phyloP scores from a whole-genome alignment of 2,113 vertebrate species.

The Sprattus sprattus region DNA sequence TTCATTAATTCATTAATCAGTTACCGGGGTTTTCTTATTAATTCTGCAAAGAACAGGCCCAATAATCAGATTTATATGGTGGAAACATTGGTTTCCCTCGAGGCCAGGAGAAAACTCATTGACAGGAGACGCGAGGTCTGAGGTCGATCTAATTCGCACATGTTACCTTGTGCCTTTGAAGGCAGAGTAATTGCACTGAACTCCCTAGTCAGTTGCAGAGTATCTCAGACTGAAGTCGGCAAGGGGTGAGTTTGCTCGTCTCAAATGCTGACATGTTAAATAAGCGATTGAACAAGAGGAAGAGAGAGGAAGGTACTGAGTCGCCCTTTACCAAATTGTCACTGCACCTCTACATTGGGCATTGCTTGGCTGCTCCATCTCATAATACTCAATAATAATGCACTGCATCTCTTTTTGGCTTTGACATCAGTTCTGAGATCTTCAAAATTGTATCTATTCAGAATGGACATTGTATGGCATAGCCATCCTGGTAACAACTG shows the following conservation, averaged over 20 bases:
- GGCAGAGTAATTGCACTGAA: background rate
- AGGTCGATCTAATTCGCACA: constrained; percentile 7
- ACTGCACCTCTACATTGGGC: background rate
- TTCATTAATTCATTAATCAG: background rate
- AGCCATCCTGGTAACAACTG: background rate
- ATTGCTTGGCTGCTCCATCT: background rate
- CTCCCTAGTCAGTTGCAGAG: background rate
- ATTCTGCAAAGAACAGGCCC: background rate
- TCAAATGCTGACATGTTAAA: constrained; percentile 1
- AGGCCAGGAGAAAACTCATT: background rate
- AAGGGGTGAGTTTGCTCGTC: background rate
- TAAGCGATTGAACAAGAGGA: background rate
- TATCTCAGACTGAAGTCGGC: background rate
- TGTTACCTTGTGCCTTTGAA: background rate
- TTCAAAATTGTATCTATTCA: background rate
- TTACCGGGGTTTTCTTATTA: background rate
- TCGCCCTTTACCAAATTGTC: background rate
- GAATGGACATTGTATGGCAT: background rate
- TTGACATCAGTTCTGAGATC: background rate
- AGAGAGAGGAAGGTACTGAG: background rate
- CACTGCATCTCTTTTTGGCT: background rate
- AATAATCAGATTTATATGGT: background rate
- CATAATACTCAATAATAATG: background rate
- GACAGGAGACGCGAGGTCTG: background rate
- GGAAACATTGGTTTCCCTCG: background rate